phyloP scores from a whole-genome alignment of 2,797 vertebrate genomes.

The Arremon aurantiirostris region DNA sequence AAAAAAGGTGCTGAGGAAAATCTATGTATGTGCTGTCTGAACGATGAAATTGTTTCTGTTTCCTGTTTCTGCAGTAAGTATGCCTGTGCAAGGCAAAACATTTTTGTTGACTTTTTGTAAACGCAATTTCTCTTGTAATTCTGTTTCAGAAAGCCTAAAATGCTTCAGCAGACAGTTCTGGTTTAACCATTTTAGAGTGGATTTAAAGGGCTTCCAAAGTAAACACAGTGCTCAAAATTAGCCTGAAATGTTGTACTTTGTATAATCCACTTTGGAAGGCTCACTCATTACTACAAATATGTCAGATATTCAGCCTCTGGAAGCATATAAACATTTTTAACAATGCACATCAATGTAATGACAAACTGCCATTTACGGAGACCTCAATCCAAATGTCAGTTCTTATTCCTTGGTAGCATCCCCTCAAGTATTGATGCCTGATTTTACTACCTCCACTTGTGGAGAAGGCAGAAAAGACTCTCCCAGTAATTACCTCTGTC shows the following conservation, averaged over 20 bases:
- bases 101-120: neutral
- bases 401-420: neutral
- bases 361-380: slow-evolving; percentile 5
- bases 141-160: slow-evolving; percentile 30
- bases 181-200: slow-evolving; percentile 28
- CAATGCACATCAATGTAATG: neutral
- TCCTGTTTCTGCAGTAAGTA: neutral
- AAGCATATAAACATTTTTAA: neutral
- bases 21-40: neutral
- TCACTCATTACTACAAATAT: slow-evolving; percentile 6
- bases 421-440: neutral
- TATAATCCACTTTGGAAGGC: slow-evolving; percentile 33
- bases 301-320: neutral
- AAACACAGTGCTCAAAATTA: slow-evolving; percentile 42
- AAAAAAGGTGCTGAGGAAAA: neutral
- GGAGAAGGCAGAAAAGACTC: neutral
- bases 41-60: neutral
- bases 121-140: slow-evolving; percentile 6
- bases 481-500: neutral
- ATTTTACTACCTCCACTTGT: neutral
- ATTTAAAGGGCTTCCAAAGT: slow-evolving; percentile 30
- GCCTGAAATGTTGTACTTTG: neutral
- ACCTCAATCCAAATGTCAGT: slow-evolving; percentile 6
- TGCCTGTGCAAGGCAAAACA: neutral
- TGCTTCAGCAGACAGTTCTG: neutral